Evolutionary conservation across 2,888 invertebrate genomes (phyloP).

Genomic region (Catocala nupta): DNA sequence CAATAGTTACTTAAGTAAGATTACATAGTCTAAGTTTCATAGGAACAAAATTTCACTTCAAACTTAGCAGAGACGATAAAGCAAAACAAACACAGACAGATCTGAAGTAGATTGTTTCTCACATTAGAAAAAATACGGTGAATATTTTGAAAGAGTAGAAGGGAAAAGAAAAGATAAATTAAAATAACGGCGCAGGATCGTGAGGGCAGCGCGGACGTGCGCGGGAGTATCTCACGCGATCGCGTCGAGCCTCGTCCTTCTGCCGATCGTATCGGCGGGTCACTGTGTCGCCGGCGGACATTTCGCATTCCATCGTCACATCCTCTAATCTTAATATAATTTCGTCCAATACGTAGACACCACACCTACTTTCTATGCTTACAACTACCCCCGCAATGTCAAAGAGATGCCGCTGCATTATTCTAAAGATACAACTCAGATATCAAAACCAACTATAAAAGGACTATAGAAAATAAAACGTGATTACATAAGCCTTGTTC

Average conservation of each 20-base stretch:
- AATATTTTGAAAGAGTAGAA: slow-evolving; percentile 43
- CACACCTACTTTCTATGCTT: slow-evolving; percentile 50
- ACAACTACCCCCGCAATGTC: slow-evolving; percentile 47
- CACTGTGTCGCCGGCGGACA: slow-evolving; percentile 74
- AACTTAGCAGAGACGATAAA: not conserved
- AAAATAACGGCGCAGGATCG: slow-evolving; percentile 64
- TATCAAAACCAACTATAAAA: slow-evolving; percentile 21
- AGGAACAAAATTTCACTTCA: too few species aligned
- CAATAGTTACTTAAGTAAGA: too few species aligned
- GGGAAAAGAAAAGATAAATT: slow-evolving; percentile 60
- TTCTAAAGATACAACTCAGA: slow-evolving; percentile 38
- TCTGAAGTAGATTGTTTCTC: slow-evolving; percentile 8
- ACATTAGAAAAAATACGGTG: slow-evolving; percentile 30
- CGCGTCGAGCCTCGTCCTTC: slow-evolving; percentile 64
- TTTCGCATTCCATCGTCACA: slow-evolving; percentile 64
- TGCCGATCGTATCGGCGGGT: slow-evolving; percentile 69
- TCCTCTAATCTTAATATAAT: slow-evolving; percentile 61
- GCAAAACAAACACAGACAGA: slow-evolving; percentile 3
- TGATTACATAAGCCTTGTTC: slow-evolving; percentile 32
- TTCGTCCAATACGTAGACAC: slow-evolving; percentile 59
- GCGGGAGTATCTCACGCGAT: slow-evolving; percentile 78
- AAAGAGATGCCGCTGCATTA: slow-evolving; percentile 51
- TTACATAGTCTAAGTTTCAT: too few species aligned
- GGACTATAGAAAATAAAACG: slow-evolving; percentile 34
- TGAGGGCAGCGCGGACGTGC: slow-evolving; percentile 71